Percentiles rank a stretch among this genome's conserved stretches.
These are phyloP conservation scores for Ceriagrion tenellum DNA, from an alignment of 2,888 invertebrate genomes.

Conservation along the genomic window DNA sequence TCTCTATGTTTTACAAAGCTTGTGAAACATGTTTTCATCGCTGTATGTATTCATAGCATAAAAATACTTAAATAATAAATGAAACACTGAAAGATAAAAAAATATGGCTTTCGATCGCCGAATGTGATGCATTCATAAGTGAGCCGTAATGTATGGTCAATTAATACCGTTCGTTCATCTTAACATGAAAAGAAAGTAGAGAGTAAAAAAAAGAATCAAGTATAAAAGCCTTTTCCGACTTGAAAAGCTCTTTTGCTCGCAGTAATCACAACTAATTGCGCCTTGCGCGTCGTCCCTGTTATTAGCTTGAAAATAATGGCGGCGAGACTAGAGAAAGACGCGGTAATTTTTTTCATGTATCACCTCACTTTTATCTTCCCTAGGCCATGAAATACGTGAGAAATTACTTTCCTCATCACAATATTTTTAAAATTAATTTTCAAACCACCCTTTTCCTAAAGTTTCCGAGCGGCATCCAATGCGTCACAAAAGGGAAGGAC, in stretches of 20 bases:
- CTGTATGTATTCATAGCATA: too few species aligned
- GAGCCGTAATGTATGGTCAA: background rate
- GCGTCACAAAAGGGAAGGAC: background rate
- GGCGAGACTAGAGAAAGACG: background rate
- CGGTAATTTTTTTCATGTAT: background rate
- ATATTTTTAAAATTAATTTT: background rate
- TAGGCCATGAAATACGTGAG: background rate
- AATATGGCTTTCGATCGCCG: too few species aligned
- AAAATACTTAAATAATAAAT: too few species aligned
- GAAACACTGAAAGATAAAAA: too few species aligned
- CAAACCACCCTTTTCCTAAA: background rate
- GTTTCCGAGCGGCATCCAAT: background rate
- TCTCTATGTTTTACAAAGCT: too few species aligned
- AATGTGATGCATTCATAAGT: too few species aligned
- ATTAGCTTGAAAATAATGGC: background rate
- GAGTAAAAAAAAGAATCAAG: background rate
- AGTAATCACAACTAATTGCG: background rate
- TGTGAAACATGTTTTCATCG: too few species aligned
- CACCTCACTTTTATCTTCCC: background rate
- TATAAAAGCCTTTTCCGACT: too few species aligned
- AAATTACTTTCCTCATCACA: background rate
- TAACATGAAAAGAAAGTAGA: background rate
- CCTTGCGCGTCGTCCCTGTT: background rate
- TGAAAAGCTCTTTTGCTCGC: background rate
- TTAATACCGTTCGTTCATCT: background rate